phyloP scores from a whole-genome alignment of 2,797 vertebrate genomes.

The Sebastes hubbsi region DNA sequence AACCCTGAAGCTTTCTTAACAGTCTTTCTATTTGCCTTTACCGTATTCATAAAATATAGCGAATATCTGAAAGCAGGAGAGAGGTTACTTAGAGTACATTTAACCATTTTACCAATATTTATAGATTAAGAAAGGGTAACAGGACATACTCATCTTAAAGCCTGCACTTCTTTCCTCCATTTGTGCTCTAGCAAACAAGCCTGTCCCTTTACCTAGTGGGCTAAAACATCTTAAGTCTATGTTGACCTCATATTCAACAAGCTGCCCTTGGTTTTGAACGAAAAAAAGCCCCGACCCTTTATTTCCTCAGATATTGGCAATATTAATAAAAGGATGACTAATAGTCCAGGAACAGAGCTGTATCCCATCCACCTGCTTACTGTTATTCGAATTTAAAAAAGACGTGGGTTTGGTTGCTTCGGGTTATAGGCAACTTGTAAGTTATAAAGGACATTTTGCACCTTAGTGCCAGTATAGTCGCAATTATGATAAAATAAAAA shows the following conservation, averaged over 20 bases:
- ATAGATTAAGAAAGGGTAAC: slow-evolving; percentile 6
- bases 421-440: slow-evolving; percentile 26
- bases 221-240: slow-evolving; percentile 14
- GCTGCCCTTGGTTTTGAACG: slow-evolving; percentile 12
- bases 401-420: slow-evolving; percentile 19
- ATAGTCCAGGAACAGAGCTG: slow-evolving; percentile 8
- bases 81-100: slow-evolving; percentile 17
- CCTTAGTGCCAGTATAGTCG: slow-evolving; percentile 26
- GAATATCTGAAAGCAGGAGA: slow-evolving; percentile 24
- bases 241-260: background rate
- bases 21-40: slow-evolving; percentile 12
- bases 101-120: slow-evolving; percentile 16
- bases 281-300: background rate
- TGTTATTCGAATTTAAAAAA: slow-evolving; percentile 25
- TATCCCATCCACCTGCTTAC: slow-evolving; percentile 7
- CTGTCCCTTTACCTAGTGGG: slow-evolving; percentile 6
- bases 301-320: background rate
- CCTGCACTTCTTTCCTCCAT: slow-evolving; percentile 2
- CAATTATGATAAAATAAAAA: slow-evolving; percentile 39
- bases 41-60: slow-evolving; percentile 36
- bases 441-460: slow-evolving; percentile 42
- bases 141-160: background rate
- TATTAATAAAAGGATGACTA: background rate
- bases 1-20: slow-evolving; percentile 20
- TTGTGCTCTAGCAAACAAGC: slow-evolving; percentile 65